Conservation (phyloP, 2,113 vertebrate genomes). For the Trematocara unimaculatum region DNA sequence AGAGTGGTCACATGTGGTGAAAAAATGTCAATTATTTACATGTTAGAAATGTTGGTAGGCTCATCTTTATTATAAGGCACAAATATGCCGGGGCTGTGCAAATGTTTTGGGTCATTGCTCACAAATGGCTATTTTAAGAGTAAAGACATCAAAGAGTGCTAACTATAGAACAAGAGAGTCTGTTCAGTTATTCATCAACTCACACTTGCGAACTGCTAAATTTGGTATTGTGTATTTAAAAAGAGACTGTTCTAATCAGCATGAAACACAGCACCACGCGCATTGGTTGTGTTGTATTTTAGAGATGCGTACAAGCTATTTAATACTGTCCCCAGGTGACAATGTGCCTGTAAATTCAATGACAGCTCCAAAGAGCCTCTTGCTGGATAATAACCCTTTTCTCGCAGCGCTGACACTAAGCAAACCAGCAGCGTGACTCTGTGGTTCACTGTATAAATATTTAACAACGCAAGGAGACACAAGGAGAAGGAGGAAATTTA, state of each 20-base stretch:
- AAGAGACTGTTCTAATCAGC: not conserved
- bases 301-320: not conserved
- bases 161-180: not conserved
- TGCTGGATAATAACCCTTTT: not conserved
- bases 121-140: not conserved
- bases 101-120: not conserved
- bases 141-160: not conserved
- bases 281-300: not conserved
- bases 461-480: constrained; percentile 21
- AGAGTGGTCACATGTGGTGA: not conserved
- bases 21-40: not conserved
- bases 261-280: not conserved
- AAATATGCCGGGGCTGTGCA: not conserved
- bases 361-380: not conserved
- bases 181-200: not conserved
- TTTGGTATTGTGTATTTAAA: not conserved
- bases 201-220: not conserved
- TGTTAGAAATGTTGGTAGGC: not conserved
- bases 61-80: not conserved
- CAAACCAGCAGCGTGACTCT: constrained; percentile 13
- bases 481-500: constrained; percentile 31
- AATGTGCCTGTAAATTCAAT: not conserved
- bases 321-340: not conserved
- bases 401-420: not conserved
- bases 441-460: constrained; percentile 53